Evolutionary conservation across 2,888 invertebrate species (phyloP), one percentile per base, ranked within the genome.

Genomic region (Pteria penguin): DNA sequence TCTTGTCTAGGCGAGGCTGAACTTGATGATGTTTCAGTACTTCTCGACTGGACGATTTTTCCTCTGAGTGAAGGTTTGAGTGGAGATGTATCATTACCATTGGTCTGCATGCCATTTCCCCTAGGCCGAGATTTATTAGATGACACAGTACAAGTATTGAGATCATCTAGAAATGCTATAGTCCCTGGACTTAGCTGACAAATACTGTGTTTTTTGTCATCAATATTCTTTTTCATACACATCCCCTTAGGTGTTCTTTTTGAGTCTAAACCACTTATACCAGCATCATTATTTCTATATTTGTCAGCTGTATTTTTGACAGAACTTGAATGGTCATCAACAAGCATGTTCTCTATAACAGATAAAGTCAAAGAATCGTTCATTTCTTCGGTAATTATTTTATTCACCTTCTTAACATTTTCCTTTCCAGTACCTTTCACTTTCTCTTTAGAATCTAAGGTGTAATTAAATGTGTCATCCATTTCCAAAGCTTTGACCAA

Each of bases 401-500:
- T n/a, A 8, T 29, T 8, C 26, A 27, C 54, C 18, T 24, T 26
- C 26, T 54, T 66, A 5, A 18, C 54, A 22, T 8, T 45, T 33
- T 54, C 63, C 24, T 45, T 58, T 32, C 29, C 62, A 62, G 18
- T 65, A 24, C 36, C 27, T 36, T 52, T 22, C 11, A 18, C 33
- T 24, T 1, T 1, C 26, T 4, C 5, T 14, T 22, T 4, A 26
- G 27, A 27, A 8, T 32, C n/a, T n/a, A n/a, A n/a, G 11, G 82
- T 78, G 52, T 78, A 78, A 11, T 79, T 79, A 62, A 88, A 88
- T 26, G 86, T 82, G 58, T 86, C 84, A 54, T 82, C 84, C 82
- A 84, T 81, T 57, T 86, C 85, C 73, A 80, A 77, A 26, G 93
- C 93, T 4, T 95, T 93, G 2, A 96, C 96, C 81, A 97, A 94